Evolutionary conservation across 2,797 vertebrate species (phyloP).

Genomic region (Lutjanus argentimaculatus): DNA sequence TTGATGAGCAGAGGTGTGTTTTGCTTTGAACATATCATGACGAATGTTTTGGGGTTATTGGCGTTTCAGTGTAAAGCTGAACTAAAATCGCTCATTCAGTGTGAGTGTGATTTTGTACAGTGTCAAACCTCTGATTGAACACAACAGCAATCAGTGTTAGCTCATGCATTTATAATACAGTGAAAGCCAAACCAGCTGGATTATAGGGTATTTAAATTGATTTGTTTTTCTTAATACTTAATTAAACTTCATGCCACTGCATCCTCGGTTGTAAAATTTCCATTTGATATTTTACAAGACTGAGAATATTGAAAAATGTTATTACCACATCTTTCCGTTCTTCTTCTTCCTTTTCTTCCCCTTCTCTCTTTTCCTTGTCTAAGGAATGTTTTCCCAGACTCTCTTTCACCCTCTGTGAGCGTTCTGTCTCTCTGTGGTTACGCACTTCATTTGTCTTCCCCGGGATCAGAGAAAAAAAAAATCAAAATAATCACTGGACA

Average conservation of each 20-base stretch:
- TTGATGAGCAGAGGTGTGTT: slow-evolving; percentile 55
- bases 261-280: slow-evolving; percentile 13
- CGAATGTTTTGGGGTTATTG: slow-evolving; percentile 48
- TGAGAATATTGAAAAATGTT: slow-evolving; percentile 40
- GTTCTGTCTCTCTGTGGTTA: slow-evolving; percentile 81
- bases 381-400: slow-evolving; percentile 84
- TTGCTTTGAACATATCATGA: slow-evolving; percentile 32
- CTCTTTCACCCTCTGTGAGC: slow-evolving; percentile 77
- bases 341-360: slow-evolving; percentile 12
- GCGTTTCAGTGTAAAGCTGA: slow-evolving; percentile 55
- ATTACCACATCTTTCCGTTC: slow-evolving; percentile 61
- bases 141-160: background rate
- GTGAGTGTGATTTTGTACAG: slow-evolving; percentile 34
- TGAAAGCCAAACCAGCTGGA: background rate
- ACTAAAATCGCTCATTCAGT: slow-evolving; percentile 10
- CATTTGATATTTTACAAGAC: slow-evolving; percentile 27
- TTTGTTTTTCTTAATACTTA: slow-evolving; percentile 16
- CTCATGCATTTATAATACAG: slow-evolving; percentile 5
- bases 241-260: background rate
- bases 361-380: slow-evolving; percentile 64
- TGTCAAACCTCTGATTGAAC: slow-evolving; percentile 23
- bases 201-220: background rate
- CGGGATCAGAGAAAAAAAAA: slow-evolving; percentile 82
- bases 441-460: slow-evolving; percentile 85
- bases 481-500: slow-evolving; percentile 83